Percentiles rank a stretch among this genome's conserved stretches.
Conservation (phyloP, 1,140 invertebrate species). For the Nomia melanderi region DNA sequence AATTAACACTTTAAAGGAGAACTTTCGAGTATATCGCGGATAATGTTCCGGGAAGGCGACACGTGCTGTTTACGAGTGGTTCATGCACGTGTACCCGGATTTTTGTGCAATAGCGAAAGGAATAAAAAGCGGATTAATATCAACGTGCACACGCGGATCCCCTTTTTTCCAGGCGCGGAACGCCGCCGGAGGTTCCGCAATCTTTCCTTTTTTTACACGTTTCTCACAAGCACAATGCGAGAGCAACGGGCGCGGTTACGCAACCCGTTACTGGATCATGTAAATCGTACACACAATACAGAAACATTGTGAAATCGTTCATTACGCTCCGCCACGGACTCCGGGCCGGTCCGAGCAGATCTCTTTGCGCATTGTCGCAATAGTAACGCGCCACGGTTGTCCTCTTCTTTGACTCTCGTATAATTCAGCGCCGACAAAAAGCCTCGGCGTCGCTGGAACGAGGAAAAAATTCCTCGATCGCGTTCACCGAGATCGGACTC, state of each 20-base stretch:
- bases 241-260: conserved; percentile 24
- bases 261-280: conserved; percentile 48
- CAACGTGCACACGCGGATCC: neutral
- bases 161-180: neutral
- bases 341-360: neutral
- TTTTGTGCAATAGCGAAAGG: neutral
- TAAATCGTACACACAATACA: conserved; percentile 26
- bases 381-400: neutral
- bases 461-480: neutral
- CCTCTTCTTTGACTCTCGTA: conserved; percentile 10
- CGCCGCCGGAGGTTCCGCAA: conserved; percentile 25
- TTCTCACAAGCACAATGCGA: conserved; percentile 38
- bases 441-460: neutral
- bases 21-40: too few relatives aligned
- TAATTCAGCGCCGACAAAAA: neutral
- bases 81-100: too few relatives aligned
- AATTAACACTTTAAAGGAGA: too few relatives aligned
- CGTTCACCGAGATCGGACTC: neutral
- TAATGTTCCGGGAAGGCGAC: too few relatives aligned
- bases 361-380: neutral
- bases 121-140: neutral
- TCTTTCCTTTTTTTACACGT: conserved; percentile 8
- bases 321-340: conserved; percentile 10
- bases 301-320: conserved; percentile 40
- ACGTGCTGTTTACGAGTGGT: too few relatives aligned